These are phyloP conservation scores for Drosophila seguyi DNA, from an alignment of 1,140 invertebrate genomes.

Conservation along the genomic window DNA sequence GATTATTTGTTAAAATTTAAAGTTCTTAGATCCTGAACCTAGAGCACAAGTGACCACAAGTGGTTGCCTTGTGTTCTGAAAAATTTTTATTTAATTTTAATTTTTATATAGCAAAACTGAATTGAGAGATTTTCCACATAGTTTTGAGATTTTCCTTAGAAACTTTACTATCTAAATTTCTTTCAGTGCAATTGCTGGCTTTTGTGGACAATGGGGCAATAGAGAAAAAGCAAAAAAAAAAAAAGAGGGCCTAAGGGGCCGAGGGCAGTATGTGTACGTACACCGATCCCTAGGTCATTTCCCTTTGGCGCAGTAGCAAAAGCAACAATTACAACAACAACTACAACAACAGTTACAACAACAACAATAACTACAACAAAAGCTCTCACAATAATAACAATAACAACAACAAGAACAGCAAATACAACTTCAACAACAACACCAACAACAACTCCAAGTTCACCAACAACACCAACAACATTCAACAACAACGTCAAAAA, in stretches of 20 bases:
- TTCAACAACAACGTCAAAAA: neutral
- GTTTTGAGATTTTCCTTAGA: neutral
- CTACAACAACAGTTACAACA: neutral
- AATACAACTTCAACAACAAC: neutral
- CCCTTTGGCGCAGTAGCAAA: conserved; percentile 24
- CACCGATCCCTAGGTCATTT: conserved; percentile 41
- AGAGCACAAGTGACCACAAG: too few species aligned
- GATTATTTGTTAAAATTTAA: too few species aligned
- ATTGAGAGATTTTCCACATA: neutral
- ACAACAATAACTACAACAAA: neutral
- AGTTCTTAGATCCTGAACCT: too few species aligned
- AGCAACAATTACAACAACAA: neutral
- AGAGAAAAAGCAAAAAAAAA: conserved; percentile 23
- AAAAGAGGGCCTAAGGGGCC: conserved; percentile 10
- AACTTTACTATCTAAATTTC: neutral
- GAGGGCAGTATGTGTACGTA: conserved; percentile 11
- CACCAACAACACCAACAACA: neutral
- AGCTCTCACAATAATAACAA: neutral
- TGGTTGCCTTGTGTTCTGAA: too few species aligned
- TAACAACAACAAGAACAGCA: neutral
- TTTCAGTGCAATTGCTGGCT: neutral
- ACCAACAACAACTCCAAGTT: neutral
- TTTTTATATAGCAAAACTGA: too few species aligned
- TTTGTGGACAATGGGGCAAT: conserved; percentile 15
- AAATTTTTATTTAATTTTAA: too few species aligned